These are phyloP conservation scores for Oscheius sp. DNA, from an alignment of 1,140 invertebrate species.

Conservation along the genomic window DNA sequence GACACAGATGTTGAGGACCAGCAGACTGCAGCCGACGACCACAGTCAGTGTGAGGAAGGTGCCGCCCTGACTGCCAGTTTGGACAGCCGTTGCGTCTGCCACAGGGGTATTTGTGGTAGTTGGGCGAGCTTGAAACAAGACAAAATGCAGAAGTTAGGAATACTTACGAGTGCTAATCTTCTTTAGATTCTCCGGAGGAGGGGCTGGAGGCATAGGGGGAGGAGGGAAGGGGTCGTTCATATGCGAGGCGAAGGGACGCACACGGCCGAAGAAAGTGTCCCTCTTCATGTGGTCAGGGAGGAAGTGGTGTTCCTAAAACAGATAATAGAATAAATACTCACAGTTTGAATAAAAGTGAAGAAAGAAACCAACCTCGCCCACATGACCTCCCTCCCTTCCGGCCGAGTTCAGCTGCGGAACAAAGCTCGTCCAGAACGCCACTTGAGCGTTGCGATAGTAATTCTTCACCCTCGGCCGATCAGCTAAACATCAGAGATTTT, in stretches of 20 bases:
- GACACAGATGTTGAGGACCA: slow-evolving; percentile 85
- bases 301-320: slow-evolving; percentile 55
- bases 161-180: slow-evolving; percentile 33
- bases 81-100: slow-evolving; percentile 73
- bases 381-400: slow-evolving; percentile 71
- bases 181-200: slow-evolving; percentile 40
- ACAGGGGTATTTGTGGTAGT: slow-evolving; percentile 1
- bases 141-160: background rate
- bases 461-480: slow-evolving; percentile 67
- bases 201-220: slow-evolving; percentile 54
- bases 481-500: slow-evolving; percentile 1
- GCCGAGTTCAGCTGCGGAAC: slow-evolving; percentile 88
- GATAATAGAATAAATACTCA: no score
- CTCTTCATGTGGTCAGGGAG: slow-evolving; percentile 70
- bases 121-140: background rate
- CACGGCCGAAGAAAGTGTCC: slow-evolving; percentile 55
- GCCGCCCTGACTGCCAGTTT: slow-evolving; percentile 69
- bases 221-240: slow-evolving; percentile 61
- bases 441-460: slow-evolving; percentile 86
- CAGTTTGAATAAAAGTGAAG: background rate
- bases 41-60: slow-evolving; percentile 85
- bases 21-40: slow-evolving; percentile 84
- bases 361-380: slow-evolving; percentile 53
- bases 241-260: slow-evolving; percentile 52
- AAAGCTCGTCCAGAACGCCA: slow-evolving; percentile 93